These are phyloP conservation scores for Procambarus virginalis DNA, from an alignment of 1,140 invertebrate genomes.

Conservation along the genomic window DNA sequence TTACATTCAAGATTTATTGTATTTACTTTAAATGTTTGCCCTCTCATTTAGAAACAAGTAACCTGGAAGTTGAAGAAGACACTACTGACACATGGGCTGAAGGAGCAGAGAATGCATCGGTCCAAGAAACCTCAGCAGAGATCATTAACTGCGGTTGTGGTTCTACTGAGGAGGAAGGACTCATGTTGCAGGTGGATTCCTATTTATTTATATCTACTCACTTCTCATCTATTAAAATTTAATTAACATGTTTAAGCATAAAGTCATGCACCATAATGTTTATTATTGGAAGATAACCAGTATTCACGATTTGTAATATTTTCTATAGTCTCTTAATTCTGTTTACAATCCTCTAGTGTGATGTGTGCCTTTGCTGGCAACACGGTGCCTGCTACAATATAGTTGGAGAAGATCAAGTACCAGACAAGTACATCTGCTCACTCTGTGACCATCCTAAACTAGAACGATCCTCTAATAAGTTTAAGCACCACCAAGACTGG, in stretches of 20 bases:
- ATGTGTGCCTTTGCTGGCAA: conserved; percentile 95
- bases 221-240: no score
- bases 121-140: conserved; percentile 77
- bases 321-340: not conserved
- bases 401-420: conserved; percentile 85
- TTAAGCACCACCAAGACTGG: conserved; percentile 90
- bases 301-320: no score
- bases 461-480: conserved; percentile 82
- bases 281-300: no score
- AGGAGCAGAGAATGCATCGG: conserved; percentile 72
- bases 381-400: conserved; percentile 92
- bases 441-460: conserved; percentile 87
- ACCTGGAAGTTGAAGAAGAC: conserved; percentile 35
- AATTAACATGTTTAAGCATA: no score
- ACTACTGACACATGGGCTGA: conserved; percentile 47
- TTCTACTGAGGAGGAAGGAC: conserved; percentile 89
- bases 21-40: not conserved
- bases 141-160: conserved; percentile 91
- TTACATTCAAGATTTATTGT: not conserved
- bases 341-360: conserved; percentile 83
- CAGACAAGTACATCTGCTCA: conserved; percentile 91
- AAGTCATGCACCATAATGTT: no score
- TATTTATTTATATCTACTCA: not conserved
- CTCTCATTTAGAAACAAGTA: not conserved
- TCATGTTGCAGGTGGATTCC: conserved; percentile 79